Conservation (phyloP, 2,888 invertebrate genomes). For the Oxycera nigricornis region DNA sequence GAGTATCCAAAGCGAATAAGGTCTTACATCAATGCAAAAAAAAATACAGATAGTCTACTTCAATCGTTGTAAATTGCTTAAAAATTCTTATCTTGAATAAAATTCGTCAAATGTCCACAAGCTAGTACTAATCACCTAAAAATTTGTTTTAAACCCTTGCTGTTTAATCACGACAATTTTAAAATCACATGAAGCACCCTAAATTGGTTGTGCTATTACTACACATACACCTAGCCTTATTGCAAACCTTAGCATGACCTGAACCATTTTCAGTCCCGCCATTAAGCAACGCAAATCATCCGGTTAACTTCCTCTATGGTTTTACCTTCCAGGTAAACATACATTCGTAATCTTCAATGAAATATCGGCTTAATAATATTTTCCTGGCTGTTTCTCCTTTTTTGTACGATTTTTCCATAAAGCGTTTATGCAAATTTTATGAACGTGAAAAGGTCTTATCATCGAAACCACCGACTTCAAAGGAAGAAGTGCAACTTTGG, state of each 20-base stretch:
- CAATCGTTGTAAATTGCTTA: too few relatives aligned
- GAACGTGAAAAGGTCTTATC: constrained; percentile 45
- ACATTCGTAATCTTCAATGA: constrained; percentile 24
- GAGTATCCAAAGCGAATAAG: too few relatives aligned
- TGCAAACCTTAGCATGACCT: neutral
- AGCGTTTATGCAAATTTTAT: constrained; percentile 46
- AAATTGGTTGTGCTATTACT: too few relatives aligned
- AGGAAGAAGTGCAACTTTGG: constrained; percentile 12
- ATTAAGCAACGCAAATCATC: constrained; percentile 6
- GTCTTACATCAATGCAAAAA: too few relatives aligned
- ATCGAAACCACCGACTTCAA: constrained; percentile 27
- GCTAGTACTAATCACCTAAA: too few relatives aligned
- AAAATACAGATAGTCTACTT: too few relatives aligned
- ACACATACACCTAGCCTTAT: neutral
- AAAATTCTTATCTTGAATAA: too few relatives aligned
- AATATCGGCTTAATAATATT: constrained; percentile 37
- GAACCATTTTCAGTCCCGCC: neutral
- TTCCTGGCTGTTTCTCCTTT: constrained; percentile 5
- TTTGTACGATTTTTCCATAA: constrained; percentile 42
- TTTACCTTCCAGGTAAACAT: constrained; percentile 31
- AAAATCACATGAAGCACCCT: too few relatives aligned
- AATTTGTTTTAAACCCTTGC: too few relatives aligned
- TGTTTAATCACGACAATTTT: too few relatives aligned
- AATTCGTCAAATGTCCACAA: too few relatives aligned
- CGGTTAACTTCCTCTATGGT: constrained; percentile 28